A percentile compares a stretch with the other conserved stretches of the same genome.
These are phyloP conservation scores for Pteronura brasiliensis DNA, from an alignment of 2,113 vertebrate species.

Conservation along the genomic window DNA sequence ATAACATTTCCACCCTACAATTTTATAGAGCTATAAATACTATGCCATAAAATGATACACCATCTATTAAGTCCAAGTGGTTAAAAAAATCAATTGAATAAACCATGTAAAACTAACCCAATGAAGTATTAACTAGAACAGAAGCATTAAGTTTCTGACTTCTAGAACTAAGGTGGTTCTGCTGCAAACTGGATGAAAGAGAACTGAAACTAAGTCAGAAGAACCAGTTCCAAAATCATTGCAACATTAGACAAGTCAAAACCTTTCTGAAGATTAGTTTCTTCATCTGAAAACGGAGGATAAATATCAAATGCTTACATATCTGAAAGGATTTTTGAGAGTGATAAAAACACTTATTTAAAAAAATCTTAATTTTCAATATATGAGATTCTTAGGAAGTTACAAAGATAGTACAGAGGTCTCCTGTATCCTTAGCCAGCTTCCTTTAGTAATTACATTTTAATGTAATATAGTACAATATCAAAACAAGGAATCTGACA, in stretches of 20 bases:
- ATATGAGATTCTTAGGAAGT: neutral
- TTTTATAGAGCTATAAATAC: neutral
- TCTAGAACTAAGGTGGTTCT: neutral
- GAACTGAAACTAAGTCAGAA: neutral
- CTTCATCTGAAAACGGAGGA: neutral
- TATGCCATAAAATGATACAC: neutral
- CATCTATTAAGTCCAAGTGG: neutral
- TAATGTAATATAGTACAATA: neutral
- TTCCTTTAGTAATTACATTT: neutral
- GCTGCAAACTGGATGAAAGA: neutral
- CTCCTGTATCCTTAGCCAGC: neutral
- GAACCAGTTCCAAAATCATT: neutral
- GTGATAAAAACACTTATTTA: neutral
- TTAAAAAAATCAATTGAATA: neutral
- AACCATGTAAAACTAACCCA: neutral
- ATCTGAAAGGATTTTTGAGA: neutral
- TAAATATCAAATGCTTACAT: neutral
- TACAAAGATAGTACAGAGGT: neutral
- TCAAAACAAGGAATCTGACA: neutral
- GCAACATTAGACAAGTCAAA: neutral
- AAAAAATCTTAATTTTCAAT: neutral
- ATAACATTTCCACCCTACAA: neutral
- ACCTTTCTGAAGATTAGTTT: neutral
- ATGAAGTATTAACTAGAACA: neutral
- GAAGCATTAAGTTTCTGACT: neutral